phyloP scores from a whole-genome alignment of 2,113 vertebrate species.

The Menidia beryllina region DNA sequence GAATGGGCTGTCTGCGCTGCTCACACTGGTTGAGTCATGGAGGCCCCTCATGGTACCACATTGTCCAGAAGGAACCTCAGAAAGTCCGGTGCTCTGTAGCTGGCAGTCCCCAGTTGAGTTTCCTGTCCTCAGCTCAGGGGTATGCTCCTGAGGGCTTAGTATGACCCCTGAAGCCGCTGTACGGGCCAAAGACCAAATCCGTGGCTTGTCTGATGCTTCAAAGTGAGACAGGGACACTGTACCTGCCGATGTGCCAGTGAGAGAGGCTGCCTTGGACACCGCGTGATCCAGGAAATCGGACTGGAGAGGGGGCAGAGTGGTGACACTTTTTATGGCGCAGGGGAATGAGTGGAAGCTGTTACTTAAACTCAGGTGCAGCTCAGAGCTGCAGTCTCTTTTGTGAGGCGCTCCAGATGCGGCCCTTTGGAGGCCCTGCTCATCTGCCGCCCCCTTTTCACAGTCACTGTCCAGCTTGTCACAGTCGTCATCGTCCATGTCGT shows the following conservation, averaged over 20 bases:
- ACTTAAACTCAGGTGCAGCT: conserved; percentile 74
- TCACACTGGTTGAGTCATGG: conserved; percentile 72
- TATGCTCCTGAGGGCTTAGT: conserved; percentile 70
- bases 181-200: conserved; percentile 94
- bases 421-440: conserved; percentile 62
- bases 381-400: conserved; percentile 82
- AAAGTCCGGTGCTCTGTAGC: conserved; percentile 71
- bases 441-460: conserved; percentile 77
- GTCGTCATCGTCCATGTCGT: conserved; percentile 89
- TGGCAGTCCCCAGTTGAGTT: conserved; percentile 77
- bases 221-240: conserved; percentile 79
- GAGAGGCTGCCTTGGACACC: conserved; percentile 68
- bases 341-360: conserved; percentile 82
- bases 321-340: conserved; percentile 77
- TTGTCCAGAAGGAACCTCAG: conserved; percentile 57
- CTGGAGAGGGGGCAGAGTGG: conserved; percentile 68
- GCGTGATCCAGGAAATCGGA: conserved; percentile 80
- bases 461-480: conserved; percentile 87
- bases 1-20: conserved; percentile 72
- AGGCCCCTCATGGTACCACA: conserved; percentile 67
- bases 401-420: conserved; percentile 63
- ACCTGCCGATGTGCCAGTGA: conserved; percentile 32
- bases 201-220: conserved; percentile 85
- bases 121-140: conserved; percentile 74
- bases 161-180: conserved; percentile 84